These are phyloP conservation scores for Apodemia zela DNA, from an alignment of 2,888 invertebrate species.

Conservation along the genomic window DNA sequence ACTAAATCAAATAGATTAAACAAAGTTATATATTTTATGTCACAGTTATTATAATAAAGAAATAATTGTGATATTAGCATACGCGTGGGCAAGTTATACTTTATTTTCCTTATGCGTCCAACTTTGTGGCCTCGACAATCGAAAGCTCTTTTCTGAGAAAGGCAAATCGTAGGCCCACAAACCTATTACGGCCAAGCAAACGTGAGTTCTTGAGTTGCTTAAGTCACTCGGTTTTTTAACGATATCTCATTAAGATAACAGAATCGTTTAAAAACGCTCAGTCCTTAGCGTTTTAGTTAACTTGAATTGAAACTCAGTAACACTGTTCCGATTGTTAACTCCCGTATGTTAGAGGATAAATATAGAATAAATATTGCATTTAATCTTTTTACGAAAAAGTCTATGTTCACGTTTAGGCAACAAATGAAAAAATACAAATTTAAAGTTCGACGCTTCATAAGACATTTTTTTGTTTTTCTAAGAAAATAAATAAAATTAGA, in stretches of 20 bases:
- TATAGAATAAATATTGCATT: no score
- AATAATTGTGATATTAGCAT: slow-evolving; percentile 18
- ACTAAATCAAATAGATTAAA: not conserved
- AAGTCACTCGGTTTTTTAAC: slow-evolving; percentile 36
- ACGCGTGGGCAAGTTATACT: slow-evolving; percentile 31
- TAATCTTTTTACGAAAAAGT: no score
- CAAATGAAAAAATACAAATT: no score
- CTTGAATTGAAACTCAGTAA: no score
- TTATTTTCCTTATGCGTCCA: slow-evolving; percentile 48
- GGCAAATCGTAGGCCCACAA: slow-evolving; percentile 21
- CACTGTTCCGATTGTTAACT: no score
- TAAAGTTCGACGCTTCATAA: no score
- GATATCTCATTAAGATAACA: slow-evolving; percentile 34
- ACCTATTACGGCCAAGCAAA: slow-evolving; percentile 26
- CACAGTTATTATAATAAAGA: not conserved
- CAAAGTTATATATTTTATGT: not conserved
- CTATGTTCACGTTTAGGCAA: no score
- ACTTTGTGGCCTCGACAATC: slow-evolving; percentile 36
- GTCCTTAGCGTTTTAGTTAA: no score
- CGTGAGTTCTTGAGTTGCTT: slow-evolving; percentile 35
- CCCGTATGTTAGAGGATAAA: no score
- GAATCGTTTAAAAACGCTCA: slow-evolving; percentile 33
- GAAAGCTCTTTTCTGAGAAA: slow-evolving; percentile 38
- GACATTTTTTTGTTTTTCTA: no score
- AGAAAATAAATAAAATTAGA: no score